Conservation (phyloP, 2,888 invertebrate genomes). For the Tetropium fuscum region DNA sequence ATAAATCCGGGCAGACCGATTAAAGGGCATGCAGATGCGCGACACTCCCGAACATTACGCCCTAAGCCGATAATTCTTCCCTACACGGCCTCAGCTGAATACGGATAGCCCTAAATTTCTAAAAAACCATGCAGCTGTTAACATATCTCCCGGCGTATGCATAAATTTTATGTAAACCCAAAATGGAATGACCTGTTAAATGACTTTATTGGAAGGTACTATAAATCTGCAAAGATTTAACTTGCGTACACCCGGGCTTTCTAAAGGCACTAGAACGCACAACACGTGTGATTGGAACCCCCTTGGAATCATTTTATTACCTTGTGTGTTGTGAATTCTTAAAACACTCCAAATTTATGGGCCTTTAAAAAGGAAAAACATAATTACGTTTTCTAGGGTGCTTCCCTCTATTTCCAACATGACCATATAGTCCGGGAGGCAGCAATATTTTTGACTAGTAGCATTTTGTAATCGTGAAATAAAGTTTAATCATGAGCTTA, state of each 20-base stretch:
- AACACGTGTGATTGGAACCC: too few relatives aligned
- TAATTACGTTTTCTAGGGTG: too few relatives aligned
- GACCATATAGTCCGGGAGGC: too few relatives aligned
- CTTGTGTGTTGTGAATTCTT: too few relatives aligned
- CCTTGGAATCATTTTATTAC: too few relatives aligned
- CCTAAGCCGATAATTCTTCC: constrained; percentile 58
- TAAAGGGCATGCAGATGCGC: constrained; percentile 63
- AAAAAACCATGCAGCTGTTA: constrained; percentile 43
- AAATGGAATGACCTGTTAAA: constrained; percentile 36
- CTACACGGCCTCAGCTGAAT: constrained; percentile 53
- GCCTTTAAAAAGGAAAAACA: too few relatives aligned
- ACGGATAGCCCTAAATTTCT: constrained; percentile 51
- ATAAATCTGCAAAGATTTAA: constrained; percentile 25
- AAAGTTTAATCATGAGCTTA: too few relatives aligned
- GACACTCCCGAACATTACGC: constrained; percentile 53
- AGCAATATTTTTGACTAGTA: too few relatives aligned
- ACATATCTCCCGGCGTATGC: constrained; percentile 35
- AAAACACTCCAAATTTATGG: too few relatives aligned
- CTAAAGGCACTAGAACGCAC: neutral
- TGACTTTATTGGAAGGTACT: constrained; percentile 31
- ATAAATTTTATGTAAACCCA: constrained; percentile 36
- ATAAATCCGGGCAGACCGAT: constrained; percentile 62
- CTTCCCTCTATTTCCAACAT: too few relatives aligned
- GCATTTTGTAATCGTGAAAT: too few relatives aligned
- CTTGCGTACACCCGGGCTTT: constrained; percentile 11